Evolutionary conservation across 1,140 invertebrate species (phyloP).

Genomic region (Cardiocondyla obscurior): DNA sequence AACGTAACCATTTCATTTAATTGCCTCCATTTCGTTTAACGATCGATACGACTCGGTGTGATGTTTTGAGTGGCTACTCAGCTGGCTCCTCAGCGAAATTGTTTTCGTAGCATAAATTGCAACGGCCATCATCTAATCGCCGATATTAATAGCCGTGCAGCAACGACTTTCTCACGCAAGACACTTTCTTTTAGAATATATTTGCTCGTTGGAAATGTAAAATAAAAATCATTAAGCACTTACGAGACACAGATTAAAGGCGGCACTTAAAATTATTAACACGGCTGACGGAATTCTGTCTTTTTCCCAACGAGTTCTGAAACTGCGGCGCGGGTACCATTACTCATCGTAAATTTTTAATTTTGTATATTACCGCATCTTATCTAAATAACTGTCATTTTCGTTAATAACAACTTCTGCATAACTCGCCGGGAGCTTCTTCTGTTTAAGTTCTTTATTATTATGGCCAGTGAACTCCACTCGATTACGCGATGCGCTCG

Average conservation of each 20-base stretch:
- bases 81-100: constrained; percentile 24
- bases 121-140: not conserved
- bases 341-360: constrained; percentile 14
- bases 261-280: not conserved
- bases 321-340: not conserved
- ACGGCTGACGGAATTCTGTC: not conserved
- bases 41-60: constrained; percentile 30
- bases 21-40: constrained; percentile 49
- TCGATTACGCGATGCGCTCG: constrained; percentile 1
- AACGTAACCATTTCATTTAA: constrained; percentile 59
- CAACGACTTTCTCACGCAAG: not conserved
- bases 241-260: not conserved
- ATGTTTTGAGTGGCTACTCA: constrained; percentile 37
- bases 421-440: not conserved
- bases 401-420: constrained; percentile 3
- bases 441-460: constrained; percentile 32
- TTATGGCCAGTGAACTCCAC: not conserved
- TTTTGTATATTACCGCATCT: not conserved
- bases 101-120: constrained; percentile 37
- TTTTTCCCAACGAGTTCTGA: not conserved
- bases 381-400: constrained; percentile 19
- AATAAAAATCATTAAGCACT: not conserved
- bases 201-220: no score
- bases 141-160: not conserved
- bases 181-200: no score